phyloP scores from a whole-genome alignment of 2,797 vertebrate species.

The Coracias cyanogaster region DNA sequence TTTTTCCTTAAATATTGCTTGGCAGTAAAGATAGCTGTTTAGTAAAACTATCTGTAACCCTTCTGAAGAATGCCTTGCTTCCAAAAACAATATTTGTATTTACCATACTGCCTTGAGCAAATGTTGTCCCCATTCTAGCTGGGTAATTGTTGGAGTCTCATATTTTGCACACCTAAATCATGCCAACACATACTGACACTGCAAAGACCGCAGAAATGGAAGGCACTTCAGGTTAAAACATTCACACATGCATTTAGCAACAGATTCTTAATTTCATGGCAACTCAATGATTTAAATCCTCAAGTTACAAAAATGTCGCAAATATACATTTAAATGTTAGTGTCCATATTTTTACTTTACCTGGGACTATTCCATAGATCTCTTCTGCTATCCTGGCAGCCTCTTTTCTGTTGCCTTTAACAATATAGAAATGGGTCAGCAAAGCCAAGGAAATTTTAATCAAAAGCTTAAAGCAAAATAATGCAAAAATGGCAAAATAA shows the following conservation, averaged over 20 bases:
- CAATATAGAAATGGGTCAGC: conserved; percentile 83
- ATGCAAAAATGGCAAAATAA: conserved; percentile 84
- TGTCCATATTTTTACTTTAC: conserved; percentile 71
- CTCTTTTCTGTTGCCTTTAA: conserved; percentile 85
- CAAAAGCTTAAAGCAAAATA: conserved; percentile 81
- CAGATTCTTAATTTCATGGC: background rate
- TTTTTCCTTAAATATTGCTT: background rate
- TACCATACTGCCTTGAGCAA: background rate
- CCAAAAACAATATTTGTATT: conserved; percentile 14
- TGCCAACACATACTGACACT: conserved; percentile 25
- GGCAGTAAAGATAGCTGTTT: background rate
- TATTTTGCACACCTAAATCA: conserved; percentile 62
- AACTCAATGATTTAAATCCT: background rate
- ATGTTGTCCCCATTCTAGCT: background rate
- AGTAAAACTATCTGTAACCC: background rate
- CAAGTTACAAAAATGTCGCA: background rate
- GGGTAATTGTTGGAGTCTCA: conserved; percentile 30
- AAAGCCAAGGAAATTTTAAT: conserved; percentile 83
- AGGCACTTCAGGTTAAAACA: background rate
- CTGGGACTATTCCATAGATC: conserved; percentile 84
- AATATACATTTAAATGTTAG: background rate
- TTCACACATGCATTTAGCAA: background rate
- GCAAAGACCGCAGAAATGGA: conserved; percentile 41
- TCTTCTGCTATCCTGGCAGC: conserved; percentile 86
- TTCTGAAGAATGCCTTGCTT: conserved; percentile 5